Evolutionary conservation across 1,140 invertebrate genomes (phyloP).

Genomic region (Dysdera silvatica): DNA sequence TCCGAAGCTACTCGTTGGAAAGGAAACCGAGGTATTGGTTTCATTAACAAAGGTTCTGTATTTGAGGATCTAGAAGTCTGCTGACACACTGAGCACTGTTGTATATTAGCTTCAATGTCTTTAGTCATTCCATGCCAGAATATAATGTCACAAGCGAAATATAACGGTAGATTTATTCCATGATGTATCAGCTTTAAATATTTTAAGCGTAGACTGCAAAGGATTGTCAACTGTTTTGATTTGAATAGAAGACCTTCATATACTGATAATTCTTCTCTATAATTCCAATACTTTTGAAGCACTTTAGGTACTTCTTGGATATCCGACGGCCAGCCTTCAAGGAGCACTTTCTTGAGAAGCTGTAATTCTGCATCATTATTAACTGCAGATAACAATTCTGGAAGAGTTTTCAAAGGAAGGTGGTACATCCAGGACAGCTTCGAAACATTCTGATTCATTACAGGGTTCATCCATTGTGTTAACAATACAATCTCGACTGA

Average conservation of each 20-base stretch:
- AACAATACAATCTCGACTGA: no score
- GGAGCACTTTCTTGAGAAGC: not conserved
- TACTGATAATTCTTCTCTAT: not conserved
- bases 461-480: no score
- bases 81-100: not conserved
- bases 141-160: not conserved
- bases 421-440: conserved; percentile 46
- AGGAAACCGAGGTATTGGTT: not conserved
- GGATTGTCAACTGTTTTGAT: not conserved
- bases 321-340: not conserved
- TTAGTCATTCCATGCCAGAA: not conserved
- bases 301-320: not conserved
- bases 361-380: not conserved
- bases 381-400: not conserved
- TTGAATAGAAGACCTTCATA: not conserved
- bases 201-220: not conserved
- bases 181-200: not conserved
- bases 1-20: conserved; percentile 2
- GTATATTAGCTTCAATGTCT: not conserved
- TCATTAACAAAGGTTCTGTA: not conserved
- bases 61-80: not conserved
- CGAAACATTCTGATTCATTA: not conserved
- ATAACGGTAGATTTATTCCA: not conserved
- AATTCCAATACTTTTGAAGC: conserved; percentile 1
- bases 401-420: not conserved